Base-by-base conservation (phyloP, 2,797 vertebrate genomes). In the Neoniphon sammara region DNA sequence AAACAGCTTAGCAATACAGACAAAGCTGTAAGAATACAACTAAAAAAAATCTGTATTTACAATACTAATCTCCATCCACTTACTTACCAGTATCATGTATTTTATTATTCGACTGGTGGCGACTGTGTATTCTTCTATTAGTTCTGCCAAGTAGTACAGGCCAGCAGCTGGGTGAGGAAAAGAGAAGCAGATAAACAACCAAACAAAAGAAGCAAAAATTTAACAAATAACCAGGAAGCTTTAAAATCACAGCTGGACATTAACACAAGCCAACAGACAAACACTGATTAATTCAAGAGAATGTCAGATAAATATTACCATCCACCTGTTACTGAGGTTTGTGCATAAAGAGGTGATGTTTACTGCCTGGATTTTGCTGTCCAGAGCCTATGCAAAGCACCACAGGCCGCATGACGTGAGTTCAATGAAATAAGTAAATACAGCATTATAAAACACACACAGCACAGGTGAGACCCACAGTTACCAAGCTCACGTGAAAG, bases 1-100 rank as follows among this genome's bases (percentile, higher is more conserved):
- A 34, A 4, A 34, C 31, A 34, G 31, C 31, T 34, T 34, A 34
- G 31, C 8, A 7, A 4, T 5, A 34, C 31, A 34, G 31, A 34
- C 31, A 5, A 34, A 7, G 31, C 31, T 34, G 31, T 8, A 5
- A 34, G 31, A 5, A 34, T 8, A 34, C 31, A 34, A 34, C 31
- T 34, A 1, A 34, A 2, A 1, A 1, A 15, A 20, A 56, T 73
- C 0, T 5, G 5, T 25, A 10, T 23, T 42, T 15, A 34, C 8
- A 20, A 27, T 47, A 39, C 36, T 15, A 2, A 46, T 39, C 14
- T 15, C 7, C 42, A 20, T 39, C 5, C 25, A 4, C 9, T 8
- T 39, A 93, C 96, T 96, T 85, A 99, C 97, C 96, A 97, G 93
- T 81, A 99, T 97, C 97, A 98, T 98, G 91, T 98, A 98, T 52